Base-by-base conservation (phyloP, 2,888 invertebrate species). In the Laspeyria flexula region DNA sequence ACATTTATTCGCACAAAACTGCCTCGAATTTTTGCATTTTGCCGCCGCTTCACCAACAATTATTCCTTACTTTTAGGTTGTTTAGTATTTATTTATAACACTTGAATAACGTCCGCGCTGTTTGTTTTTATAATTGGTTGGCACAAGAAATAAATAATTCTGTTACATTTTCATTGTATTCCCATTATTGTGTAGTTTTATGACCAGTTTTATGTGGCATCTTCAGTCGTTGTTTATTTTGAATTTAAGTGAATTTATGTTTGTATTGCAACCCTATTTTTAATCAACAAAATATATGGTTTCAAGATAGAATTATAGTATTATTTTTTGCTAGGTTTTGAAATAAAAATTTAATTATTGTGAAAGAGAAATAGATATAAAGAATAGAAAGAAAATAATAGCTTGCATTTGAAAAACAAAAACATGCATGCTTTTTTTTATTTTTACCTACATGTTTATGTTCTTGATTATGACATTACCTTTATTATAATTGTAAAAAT, bases 1-100 rank as follows among this genome's bases (percentile, higher is more conserved):
- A 79, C 81, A 81, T 79, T 75, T 76, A 73, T 68, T 64, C 64
- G 49, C 55, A 56, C 60, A 71, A 60, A 64, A 62, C 60, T 51
- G 71, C 60, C 54, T 25, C 54, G 60, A 62, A 65, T 71, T 73
- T 77, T 72, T 75, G 73, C 71, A 73, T 72, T 73, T 67, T 57
- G 59, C 49, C 51, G 54, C 58, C 61, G 51, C 55, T 57, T 55
- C 53, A 55, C 59, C 55, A 65, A 72, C 71, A 73, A 74, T 73
- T 75, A 68, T 61, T 65, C 49, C 50, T 48, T 57, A 47, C 55
- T 60, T 57, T 65, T 55, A 52, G 35, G 55, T 63, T 58, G 63
- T 56, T 62, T 55, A 57, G 54, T 57, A 65, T 60, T 64, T 62
- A 55, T 62, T 66, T 65, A 52, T 51, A 55, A 57, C 39, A 39